phyloP scores from a whole-genome alignment of 2,113 vertebrate species.

The Pelodiscus sinensis region DNA sequence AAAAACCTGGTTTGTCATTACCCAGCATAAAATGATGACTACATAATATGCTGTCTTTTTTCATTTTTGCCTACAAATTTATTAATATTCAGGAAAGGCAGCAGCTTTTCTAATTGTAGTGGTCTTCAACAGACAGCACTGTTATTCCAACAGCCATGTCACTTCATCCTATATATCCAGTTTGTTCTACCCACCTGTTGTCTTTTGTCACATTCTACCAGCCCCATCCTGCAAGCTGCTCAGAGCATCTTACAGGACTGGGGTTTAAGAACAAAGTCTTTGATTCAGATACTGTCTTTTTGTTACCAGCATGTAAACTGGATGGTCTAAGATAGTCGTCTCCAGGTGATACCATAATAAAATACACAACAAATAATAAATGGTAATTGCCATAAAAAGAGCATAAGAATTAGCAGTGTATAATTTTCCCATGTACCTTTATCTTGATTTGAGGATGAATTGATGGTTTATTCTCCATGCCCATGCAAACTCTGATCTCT shows the following conservation, averaged over 20 bases:
- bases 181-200: background rate
- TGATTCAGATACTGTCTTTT: constrained; percentile 1
- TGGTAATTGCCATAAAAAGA: constrained; percentile 57
- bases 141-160: constrained; percentile 5
- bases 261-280: constrained; percentile 16
- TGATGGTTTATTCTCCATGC: constrained; percentile 49
- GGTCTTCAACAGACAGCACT: background rate
- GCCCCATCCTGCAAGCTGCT: constrained; percentile 4
- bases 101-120: background rate
- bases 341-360: constrained; percentile 35
- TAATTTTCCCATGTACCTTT: constrained; percentile 34
- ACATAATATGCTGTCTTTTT: background rate
- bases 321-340: constrained; percentile 40
- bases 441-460: constrained; percentile 49
- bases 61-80: background rate
- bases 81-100: background rate
- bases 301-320: constrained; percentile 19
- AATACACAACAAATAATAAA: constrained; percentile 48
- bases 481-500: constrained; percentile 50
- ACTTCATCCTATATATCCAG: background rate
- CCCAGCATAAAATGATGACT: background rate
- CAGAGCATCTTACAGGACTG: background rate
- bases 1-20: background rate
- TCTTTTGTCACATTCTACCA: background rate
- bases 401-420: constrained; percentile 47